Evolutionary conservation across 2,888 invertebrate species (phyloP).

Genomic region (Cremastinae sp.): DNA sequence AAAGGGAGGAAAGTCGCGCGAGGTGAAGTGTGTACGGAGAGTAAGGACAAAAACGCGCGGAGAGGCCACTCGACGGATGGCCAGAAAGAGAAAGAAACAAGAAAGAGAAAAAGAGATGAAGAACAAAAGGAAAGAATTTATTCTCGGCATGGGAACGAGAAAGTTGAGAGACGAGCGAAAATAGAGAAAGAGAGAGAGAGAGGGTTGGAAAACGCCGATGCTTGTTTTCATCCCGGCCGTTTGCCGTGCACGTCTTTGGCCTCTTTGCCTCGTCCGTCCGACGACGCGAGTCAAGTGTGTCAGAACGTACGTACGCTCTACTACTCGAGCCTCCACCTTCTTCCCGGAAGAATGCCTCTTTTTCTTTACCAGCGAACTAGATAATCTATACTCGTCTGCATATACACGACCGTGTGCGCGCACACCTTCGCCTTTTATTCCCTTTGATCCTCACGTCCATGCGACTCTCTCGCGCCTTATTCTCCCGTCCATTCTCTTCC

Average conservation of each 20-base stretch:
- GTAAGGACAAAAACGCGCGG: conserved; percentile 34
- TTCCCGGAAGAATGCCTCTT: conserved; percentile 54
- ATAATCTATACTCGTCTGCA: conserved; percentile 6
- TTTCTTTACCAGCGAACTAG: conserved; percentile 41
- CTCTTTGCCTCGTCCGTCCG: conserved; percentile 34
- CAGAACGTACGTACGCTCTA: conserved; percentile 49
- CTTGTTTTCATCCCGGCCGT: conserved; percentile 43
- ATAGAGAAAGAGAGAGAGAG: neutral
- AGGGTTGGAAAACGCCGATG: conserved; percentile 30
- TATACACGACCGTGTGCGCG: conserved; percentile 19
- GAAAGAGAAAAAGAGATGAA: conserved; percentile 5
- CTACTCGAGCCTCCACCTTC: conserved; percentile 53
- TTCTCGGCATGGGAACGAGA: neutral
- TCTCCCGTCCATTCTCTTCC: conserved; percentile 20
- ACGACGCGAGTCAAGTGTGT: conserved; percentile 43
- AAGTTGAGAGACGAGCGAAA: conserved; percentile 24
- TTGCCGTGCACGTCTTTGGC: neutral
- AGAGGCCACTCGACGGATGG: conserved; percentile 29
- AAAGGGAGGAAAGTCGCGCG: neutral
- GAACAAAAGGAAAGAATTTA: conserved; percentile 19
- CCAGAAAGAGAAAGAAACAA: conserved; percentile 30
- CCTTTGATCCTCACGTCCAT: conserved; percentile 53
- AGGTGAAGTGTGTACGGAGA: conserved; percentile 18
- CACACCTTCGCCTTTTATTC: conserved; percentile 13
- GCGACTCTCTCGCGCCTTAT: conserved; percentile 22